These are phyloP conservation scores for Acrobasis suavella DNA, from an alignment of 2,888 invertebrate genomes.

Conservation along the genomic window DNA sequence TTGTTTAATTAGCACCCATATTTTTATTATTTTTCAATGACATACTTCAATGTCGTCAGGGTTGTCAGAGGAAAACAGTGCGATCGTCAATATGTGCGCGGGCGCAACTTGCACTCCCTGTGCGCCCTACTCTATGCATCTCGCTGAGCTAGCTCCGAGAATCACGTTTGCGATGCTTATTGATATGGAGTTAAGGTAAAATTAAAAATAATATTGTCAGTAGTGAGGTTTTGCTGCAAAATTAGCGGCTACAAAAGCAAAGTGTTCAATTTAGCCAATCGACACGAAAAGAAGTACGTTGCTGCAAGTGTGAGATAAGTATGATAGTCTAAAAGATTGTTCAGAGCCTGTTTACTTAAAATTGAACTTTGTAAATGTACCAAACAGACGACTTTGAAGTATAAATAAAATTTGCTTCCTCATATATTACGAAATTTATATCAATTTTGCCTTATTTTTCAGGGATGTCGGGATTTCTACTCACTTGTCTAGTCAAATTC, in stretches of 20 bases:
- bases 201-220: neutral
- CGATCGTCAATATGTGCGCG: conserved; percentile 65
- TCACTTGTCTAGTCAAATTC: conserved; percentile 62
- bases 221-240: neutral
- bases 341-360: no score
- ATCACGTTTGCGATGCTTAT: conserved; percentile 59
- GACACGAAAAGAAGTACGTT: no score
- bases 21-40: no score
- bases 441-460: conserved; percentile 32
- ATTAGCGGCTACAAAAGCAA: no score
- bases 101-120: conserved; percentile 54
- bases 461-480: conserved; percentile 68
- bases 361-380: no score
- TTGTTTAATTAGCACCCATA: no score
- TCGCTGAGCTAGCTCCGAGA: conserved; percentile 64
- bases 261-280: no score
- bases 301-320: no score
- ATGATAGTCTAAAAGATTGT: no score
- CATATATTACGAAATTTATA: neutral
- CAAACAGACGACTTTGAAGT: no score
- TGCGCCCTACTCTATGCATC: conserved; percentile 68
- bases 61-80: conserved; percentile 72
- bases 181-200: conserved; percentile 69
- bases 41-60: conserved; percentile 42
- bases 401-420: no score